A percentile compares a stretch with the other conserved stretches of the same genome.
Conservation (phyloP, 2,113 vertebrate genomes). For the Hippopotamus amphibius region DNA sequence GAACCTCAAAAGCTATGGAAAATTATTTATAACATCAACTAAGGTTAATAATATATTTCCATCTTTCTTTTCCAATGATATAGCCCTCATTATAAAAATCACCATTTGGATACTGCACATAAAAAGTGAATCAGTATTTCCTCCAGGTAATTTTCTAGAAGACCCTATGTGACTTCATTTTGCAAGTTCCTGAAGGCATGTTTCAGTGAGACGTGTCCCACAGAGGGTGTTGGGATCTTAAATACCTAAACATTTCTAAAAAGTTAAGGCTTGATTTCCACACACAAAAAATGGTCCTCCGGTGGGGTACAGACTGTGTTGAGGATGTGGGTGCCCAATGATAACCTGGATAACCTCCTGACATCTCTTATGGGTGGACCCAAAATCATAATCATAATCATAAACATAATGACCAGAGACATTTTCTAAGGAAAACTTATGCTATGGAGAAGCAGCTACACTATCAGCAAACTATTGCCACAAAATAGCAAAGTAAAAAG, state of each 20-base stretch:
- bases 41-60: constrained; percentile 5
- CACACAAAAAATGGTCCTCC: not conserved
- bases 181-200: constrained; percentile 18
- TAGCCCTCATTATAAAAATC: not conserved
- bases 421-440: not conserved
- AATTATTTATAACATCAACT: not conserved
- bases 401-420: not conserved
- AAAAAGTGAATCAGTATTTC: not conserved
- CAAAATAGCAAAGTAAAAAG: not conserved
- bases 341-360: not conserved
- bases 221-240: not conserved
- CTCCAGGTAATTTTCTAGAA: constrained; percentile 36
- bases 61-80: not conserved
- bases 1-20: not conserved
- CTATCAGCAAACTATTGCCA: not conserved
- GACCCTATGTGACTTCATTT: not conserved
- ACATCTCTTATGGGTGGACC: not conserved
- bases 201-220: not conserved
- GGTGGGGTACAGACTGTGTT: not conserved
- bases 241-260: not conserved
- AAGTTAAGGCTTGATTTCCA: not conserved
- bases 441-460: not conserved
- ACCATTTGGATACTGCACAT: not conserved
- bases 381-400: not conserved
- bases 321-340: not conserved